Conservation (phyloP, 2,113 vertebrate species). For the Micronycteris hirsuta region DNA sequence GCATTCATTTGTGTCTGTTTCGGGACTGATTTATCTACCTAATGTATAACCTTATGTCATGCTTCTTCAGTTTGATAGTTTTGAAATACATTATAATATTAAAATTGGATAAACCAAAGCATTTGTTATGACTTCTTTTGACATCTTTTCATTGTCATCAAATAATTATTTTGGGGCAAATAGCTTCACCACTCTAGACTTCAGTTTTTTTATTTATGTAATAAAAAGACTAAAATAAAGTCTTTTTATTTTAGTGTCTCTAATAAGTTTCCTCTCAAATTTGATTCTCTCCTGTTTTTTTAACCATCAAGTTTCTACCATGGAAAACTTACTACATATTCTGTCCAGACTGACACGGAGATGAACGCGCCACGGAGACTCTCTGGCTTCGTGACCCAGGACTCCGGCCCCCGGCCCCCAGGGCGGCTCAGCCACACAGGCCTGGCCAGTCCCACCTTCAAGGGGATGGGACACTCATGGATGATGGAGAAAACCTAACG, state of each 20-base stretch:
- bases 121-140: rapidly evolving
- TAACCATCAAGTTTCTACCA: not conserved
- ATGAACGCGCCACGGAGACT: not conserved
- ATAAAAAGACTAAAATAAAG: not conserved
- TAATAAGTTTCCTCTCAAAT: not conserved
- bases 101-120: no score
- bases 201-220: not conserved
- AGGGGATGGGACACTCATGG: constrained; percentile 16
- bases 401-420: not conserved
- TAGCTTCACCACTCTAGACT: not conserved
- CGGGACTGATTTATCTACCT: not conserved
- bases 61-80: not conserved
- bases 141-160: not conserved
- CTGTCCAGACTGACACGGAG: not conserved
- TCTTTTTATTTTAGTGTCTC: not conserved
- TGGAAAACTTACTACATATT: not conserved
- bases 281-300: not conserved
- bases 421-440: not conserved
- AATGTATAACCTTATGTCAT: not conserved
- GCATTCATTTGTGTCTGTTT: not conserved
- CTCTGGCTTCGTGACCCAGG: not conserved
- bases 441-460: not conserved
- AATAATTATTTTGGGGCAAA: not conserved
- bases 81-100: no score
- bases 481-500: constrained; percentile 11